phyloP scores from a whole-genome alignment of 2,888 invertebrate genomes.

The Mesoligia furuncula region DNA sequence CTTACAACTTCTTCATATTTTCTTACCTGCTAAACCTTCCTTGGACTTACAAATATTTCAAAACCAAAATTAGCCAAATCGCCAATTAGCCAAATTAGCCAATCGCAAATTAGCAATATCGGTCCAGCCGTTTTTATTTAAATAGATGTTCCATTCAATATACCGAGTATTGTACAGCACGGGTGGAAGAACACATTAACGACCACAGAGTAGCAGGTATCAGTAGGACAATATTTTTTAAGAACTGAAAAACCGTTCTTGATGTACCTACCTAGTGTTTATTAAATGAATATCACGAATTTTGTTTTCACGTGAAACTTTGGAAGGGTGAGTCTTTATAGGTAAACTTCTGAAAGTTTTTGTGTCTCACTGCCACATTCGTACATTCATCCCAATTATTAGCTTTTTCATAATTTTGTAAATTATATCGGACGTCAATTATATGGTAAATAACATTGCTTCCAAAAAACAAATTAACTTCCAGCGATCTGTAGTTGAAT shows the following conservation, averaged over 20 bases:
- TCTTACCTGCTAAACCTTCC: no score
- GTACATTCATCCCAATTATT: background rate
- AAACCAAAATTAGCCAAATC: no score
- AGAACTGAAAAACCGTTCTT: background rate
- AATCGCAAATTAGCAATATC: no score
- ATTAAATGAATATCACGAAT: background rate
- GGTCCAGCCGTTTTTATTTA: no score
- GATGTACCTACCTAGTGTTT: background rate
- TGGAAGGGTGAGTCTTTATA: background rate
- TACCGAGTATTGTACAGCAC: constrained; percentile 21
- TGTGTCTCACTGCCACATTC: background rate
- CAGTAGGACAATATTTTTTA: background rate
- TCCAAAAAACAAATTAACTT: no score
- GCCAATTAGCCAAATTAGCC: no score
- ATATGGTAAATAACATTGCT: no score
- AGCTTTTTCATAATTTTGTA: background rate
- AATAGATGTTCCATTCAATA: constrained; percentile 39
- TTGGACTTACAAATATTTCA: no score
- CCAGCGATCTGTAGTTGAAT: no score
- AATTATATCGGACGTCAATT: background rate
- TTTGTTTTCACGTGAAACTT: background rate
- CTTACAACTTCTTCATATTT: no score
- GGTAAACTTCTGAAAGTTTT: background rate
- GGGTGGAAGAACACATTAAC: constrained; percentile 25
- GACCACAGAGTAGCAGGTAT: constrained; percentile 22